Conservation (phyloP, 2,113 vertebrate species). For the Corythaeola cristata region DNA sequence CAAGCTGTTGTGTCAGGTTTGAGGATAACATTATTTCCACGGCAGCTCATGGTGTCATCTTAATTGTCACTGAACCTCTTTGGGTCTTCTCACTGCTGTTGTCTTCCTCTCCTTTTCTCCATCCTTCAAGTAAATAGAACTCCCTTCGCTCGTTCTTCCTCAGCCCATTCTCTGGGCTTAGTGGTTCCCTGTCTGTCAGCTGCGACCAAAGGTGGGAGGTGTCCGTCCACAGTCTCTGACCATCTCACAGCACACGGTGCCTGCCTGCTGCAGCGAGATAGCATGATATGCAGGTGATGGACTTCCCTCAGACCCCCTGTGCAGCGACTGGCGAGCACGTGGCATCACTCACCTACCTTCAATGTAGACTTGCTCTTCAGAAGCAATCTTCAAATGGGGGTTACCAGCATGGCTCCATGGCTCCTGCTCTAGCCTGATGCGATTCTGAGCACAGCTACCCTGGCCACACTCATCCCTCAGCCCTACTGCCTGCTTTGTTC, state of each 20-base stretch:
- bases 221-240: not conserved
- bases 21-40: not conserved
- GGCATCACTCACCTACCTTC: not conserved
- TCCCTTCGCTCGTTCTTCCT: not conserved
- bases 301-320: not conserved
- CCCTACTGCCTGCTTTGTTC: not conserved
- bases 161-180: not conserved
- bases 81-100: not conserved
- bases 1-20: not conserved
- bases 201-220: not conserved
- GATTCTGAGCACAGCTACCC: not conserved
- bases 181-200: not conserved
- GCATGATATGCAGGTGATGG: not conserved
- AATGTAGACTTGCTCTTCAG: not conserved
- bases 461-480: rapidly evolving
- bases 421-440: not conserved
- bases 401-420: not conserved
- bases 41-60: not conserved
- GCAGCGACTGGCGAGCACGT: rapidly evolving
- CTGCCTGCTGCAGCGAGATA: not conserved
- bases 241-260: rapidly evolving
- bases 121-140: not conserved
- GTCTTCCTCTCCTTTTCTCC: not conserved
- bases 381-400: not conserved
- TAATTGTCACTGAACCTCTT: not conserved